Conservation (phyloP, 2,113 vertebrate species). For the Proteles cristata region DNA sequence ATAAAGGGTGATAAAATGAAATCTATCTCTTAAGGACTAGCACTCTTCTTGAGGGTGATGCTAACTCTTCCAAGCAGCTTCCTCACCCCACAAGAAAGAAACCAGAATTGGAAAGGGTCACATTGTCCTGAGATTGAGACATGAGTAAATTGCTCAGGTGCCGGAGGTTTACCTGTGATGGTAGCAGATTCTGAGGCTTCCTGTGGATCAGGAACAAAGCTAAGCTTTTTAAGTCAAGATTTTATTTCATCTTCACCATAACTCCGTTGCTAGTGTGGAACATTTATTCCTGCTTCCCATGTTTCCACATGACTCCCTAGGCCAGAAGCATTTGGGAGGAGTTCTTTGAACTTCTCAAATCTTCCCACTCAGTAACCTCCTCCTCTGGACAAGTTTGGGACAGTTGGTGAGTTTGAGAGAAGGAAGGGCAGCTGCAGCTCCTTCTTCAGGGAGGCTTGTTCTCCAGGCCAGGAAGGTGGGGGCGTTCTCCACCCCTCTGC, state of each 20-base stretch:
- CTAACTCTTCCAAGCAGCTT: background rate
- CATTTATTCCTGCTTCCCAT: background rate
- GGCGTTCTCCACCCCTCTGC: background rate
- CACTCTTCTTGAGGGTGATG: background rate
- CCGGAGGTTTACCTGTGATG: background rate
- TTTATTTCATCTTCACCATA: background rate
- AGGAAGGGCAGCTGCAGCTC: background rate
- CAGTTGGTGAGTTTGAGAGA: background rate
- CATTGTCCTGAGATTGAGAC: background rate
- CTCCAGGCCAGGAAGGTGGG: background rate
- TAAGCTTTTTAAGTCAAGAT: background rate
- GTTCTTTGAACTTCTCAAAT: background rate
- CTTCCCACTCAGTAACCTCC: background rate
- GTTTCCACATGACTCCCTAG: background rate
- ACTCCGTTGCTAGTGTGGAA: background rate
- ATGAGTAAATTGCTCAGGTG: background rate
- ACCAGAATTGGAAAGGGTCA: background rate
- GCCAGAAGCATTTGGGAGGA: background rate
- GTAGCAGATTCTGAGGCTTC: background rate
- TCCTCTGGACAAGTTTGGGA: background rate
- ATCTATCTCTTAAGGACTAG: background rate
- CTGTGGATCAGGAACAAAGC: background rate
- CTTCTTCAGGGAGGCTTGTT: background rate
- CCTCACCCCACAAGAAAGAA: background rate
- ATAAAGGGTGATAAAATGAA: background rate